Evolutionary conservation across 2,888 invertebrate species (phyloP).

Genomic region (Polydrusus cervinus): DNA sequence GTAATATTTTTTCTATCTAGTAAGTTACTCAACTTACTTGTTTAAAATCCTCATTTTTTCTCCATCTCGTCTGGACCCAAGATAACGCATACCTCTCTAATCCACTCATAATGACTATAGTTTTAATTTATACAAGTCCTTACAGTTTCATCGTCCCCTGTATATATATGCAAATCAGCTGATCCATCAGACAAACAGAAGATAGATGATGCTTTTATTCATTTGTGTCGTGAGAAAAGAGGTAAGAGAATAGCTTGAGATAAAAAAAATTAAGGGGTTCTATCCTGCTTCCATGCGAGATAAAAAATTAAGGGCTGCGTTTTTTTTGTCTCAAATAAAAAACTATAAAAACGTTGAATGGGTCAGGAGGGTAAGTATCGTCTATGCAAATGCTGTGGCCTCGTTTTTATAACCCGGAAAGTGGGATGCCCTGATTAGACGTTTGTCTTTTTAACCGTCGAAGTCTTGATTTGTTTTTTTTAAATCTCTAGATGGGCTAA

Average conservation of each 20-base stretch:
- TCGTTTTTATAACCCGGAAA: conserved; percentile 31
- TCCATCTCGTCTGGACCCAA: too few relatives aligned
- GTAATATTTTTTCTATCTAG: too few relatives aligned
- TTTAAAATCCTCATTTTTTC: too few relatives aligned
- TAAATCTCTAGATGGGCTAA: too few relatives aligned
- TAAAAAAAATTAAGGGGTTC: conserved; percentile 55
- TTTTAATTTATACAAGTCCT: conserved; percentile 2
- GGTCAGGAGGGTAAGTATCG: conserved; percentile 15
- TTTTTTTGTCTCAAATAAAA: conserved; percentile 55
- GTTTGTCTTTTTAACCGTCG: conserved; percentile 39
- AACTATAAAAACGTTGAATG: conserved; percentile 24
- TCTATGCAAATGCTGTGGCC: conserved; percentile 14
- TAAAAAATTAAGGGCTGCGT: conserved; percentile 57
- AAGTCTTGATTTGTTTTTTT: neutral
- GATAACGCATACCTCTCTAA: too few relatives aligned
- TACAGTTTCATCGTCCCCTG: neutral
- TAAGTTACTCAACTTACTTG: too few relatives aligned
- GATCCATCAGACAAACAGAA: conserved; percentile 54
- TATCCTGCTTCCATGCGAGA: neutral
- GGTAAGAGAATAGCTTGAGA: conserved; percentile 55
- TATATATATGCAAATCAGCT: conserved; percentile 12
- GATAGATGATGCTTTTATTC: conserved; percentile 58
- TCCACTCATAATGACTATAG: neutral
- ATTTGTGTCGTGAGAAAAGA: conserved; percentile 55
- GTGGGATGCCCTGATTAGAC: conserved; percentile 33